These are phyloP conservation scores for Xanthorhoe spadicearia DNA, from an alignment of 2,888 invertebrate species.

Conservation along the genomic window DNA sequence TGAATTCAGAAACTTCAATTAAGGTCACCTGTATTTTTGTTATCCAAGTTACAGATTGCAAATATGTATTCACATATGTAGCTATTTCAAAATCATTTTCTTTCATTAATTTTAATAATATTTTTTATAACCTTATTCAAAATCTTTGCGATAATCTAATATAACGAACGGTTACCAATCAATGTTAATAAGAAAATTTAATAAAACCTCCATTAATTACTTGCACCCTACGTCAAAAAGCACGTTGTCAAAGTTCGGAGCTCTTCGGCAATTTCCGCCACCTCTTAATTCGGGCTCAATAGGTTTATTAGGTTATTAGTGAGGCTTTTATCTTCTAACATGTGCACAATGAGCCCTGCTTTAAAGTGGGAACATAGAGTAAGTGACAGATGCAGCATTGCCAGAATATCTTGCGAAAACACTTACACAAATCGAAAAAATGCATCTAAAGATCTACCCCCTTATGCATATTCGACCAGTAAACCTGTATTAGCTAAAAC, in stretches of 20 bases:
- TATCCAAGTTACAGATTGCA: no score
- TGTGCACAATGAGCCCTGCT: conserved; percentile 61
- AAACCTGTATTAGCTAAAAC: no score
- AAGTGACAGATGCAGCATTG: conserved; percentile 26
- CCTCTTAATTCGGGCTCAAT: conserved; percentile 63
- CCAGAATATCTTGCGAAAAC: not conserved
- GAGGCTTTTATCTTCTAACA: conserved; percentile 61
- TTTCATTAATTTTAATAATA: not conserved
- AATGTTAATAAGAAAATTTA: conserved; percentile 37
- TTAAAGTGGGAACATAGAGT: conserved; percentile 46
- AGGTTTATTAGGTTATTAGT: conserved; percentile 66
- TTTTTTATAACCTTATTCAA: not conserved
- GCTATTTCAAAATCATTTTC: no score
- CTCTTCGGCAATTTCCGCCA: conserved; percentile 57
- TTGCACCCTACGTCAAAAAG: conserved; percentile 44
- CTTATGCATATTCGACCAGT: no score
- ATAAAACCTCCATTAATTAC: conserved; percentile 56
- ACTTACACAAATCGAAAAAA: not conserved
- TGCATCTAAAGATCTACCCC: no score
- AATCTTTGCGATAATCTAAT: conserved; percentile 3
- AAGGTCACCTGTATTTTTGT: no score
- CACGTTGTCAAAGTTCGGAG: conserved; percentile 52
- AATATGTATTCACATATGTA: no score
- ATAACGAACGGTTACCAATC: conserved; percentile 27
- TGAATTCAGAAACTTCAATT: no score